Evolutionary conservation across 2,113 vertebrate species (phyloP), one percentile per base, ranked within the genome.

Genomic region (Tichodroma muraria): DNA sequence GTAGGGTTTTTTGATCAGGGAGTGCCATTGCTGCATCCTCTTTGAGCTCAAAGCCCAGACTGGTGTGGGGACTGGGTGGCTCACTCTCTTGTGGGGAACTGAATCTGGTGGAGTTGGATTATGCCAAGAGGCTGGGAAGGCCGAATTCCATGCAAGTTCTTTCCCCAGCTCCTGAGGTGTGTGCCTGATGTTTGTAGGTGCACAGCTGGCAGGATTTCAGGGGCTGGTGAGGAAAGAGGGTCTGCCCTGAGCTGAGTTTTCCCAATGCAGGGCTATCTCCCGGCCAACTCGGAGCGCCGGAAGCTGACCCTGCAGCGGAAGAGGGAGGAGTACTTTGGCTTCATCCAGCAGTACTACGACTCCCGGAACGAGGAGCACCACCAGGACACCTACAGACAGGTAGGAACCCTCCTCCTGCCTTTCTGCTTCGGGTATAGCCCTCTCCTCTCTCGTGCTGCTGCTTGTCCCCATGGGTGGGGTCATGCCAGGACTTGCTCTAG

Each of bases 311-410:
- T 99, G 53, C 98, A 98, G 88, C 97, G 99, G 30, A 99, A 99
- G 71, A 97, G 99, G 27, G 98, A 99, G 53, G 99, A 99, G 38
- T 99, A 99, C 95, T 99, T 99, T 18, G 99, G 99, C 71, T 99
- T 99, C 97, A 99, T 99, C 42, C 98, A 99, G 96, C 99, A 99
- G 98, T 99, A 99, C 98, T 99, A 99, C n/a, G 98, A 99, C 97
- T 99, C 99, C 96, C 98, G 99, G 57, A 99, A 99, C 15, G 99
- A 99, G 57, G 99, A 99, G 54, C 98, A 99, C 93, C 98, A 99
- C 91, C 99, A 98, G 92, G 99, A 99, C 96, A 99, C 99, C 24
- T 99, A 99, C 97, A 97, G 99, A 96, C 99, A 99, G 99, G 99
- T 99, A 86, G 4, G 1, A 49, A 8, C 30, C 53, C 33, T 73